Evolutionary conservation across 1,140 invertebrate genomes (phyloP).

Genomic region (Lysiphlebus fabarum): DNA sequence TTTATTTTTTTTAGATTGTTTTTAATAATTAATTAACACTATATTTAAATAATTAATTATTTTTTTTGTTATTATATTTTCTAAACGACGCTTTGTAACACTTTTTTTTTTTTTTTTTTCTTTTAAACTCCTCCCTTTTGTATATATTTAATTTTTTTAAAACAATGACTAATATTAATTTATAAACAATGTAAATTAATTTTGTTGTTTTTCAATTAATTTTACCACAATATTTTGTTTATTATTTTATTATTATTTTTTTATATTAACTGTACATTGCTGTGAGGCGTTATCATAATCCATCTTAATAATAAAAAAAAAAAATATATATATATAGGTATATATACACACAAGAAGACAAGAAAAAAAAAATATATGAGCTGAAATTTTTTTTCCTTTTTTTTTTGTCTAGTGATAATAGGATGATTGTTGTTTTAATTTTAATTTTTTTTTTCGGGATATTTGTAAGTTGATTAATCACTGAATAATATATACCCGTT

Average conservation of each 20-base stretch:
- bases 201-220: slow-evolving; percentile 37
- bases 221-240: slow-evolving; percentile 36
- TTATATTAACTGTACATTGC: slow-evolving; percentile 41
- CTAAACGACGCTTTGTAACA: too few species aligned
- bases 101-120: too few species aligned
- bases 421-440: slow-evolving; percentile 2
- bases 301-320: slow-evolving; percentile 28
- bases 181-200: slow-evolving; percentile 23
- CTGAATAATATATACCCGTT: not conserved
- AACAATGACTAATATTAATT: slow-evolving; percentile 9
- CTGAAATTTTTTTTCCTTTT: too few species aligned
- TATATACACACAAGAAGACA: slow-evolving; percentile 15
- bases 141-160: not conserved
- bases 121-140: not conserved
- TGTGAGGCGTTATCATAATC: slow-evolving; percentile 30
- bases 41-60: too few species aligned
- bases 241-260: slow-evolving; percentile 33
- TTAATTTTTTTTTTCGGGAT: not conserved
- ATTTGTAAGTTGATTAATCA: not conserved
- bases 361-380: slow-evolving; percentile 11
- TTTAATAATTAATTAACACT: too few species aligned
- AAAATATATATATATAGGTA: slow-evolving; percentile 22
- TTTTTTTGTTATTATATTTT: too few species aligned
- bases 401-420: not conserved
- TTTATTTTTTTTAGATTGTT: too few species aligned